Evolutionary conservation across 2,888 invertebrate species (phyloP), one percentile per base, ranked within the genome.

Genomic region (Drosophila parthenogenetica): DNA sequence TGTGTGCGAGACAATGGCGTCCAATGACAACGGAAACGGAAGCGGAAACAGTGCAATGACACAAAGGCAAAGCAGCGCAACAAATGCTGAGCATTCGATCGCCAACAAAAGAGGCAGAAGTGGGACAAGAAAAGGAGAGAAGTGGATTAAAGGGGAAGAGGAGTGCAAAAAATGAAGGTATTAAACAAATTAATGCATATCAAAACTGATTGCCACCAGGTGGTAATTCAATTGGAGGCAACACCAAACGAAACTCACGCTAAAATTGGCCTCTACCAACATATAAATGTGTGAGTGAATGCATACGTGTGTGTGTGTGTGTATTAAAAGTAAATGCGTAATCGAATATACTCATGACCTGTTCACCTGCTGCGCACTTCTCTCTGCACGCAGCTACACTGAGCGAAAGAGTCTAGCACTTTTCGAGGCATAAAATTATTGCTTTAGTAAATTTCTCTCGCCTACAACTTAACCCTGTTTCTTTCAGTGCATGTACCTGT

Each of bases 141-240:
- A 25, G 7, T 7, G 45, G 14, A 19, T 54, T 25, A 43, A 35
- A 35, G 35, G 11, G 35, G n/a, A n/a, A n/a, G n/a, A 35, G 13
- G 3, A 13, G 35, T 5, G 22, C 5, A 35, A 35, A 13, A 13
- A 35, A 35, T 35, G 2, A n/a, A 53, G 59, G 54, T 60, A 67
- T 77, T 68, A 61, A 72, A 75, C 77, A 45, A 68, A 77, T 77
- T 68, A 75, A 68, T 60, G 63, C 57, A 77, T 57, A 77, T 63
- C 53, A 46, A 46, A 57, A 67, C 48, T 74, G 74, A 77, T 74
- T 74, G 77, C 42, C 74, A 29, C 39, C 48, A 51, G 49, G 59
- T 59, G 61, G 68, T 77, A 77, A 75, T 77, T 75, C 73, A 77
- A 77, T 75, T 75, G 57, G 57, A 67, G 66, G 60, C 37, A 45